A percentile compares a stretch with the other conserved stretches of the same genome.
These are phyloP conservation scores for Nannoperca obscura DNA, from an alignment of 2,797 vertebrate genomes.

Conservation along the genomic window DNA sequence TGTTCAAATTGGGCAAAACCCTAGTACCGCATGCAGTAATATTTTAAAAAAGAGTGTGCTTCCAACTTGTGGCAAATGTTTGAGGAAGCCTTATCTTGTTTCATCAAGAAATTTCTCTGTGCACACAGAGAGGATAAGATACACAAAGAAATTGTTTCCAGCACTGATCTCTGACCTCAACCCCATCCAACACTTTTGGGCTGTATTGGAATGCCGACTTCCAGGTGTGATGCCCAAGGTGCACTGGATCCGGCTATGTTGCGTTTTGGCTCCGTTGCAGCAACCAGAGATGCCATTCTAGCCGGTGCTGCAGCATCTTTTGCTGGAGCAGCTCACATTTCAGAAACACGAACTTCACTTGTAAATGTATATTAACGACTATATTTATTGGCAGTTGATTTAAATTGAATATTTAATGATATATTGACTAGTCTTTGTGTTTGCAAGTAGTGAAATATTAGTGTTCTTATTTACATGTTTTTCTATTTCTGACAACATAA, in stretches of 20 bases:
- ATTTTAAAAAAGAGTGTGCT: too few relatives aligned
- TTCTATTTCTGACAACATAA: neutral
- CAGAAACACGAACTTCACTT: neutral
- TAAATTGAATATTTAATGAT: neutral
- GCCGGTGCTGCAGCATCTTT: neutral
- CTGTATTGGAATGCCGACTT: neutral
- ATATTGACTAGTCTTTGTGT: neutral
- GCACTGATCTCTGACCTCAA: neutral
- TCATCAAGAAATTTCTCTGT: neutral
- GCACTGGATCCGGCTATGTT: neutral
- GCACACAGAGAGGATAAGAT: neutral
- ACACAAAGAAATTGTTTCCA: neutral
- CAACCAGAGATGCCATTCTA: neutral
- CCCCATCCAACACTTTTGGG: too few relatives aligned
- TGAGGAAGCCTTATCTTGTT: neutral
- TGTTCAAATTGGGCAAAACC: neutral
- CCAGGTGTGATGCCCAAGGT: neutral
- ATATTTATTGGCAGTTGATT: neutral
- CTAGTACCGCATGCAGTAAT: too few relatives aligned
- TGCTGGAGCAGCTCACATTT: neutral
- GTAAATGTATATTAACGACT: neutral
- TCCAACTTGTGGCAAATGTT: too few relatives aligned
- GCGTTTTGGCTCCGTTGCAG: neutral
- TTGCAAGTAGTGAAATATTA: neutral
- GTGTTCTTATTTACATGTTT: neutral